Percentiles rank a stretch among this genome's conserved stretches.
Evolutionary conservation across 2,888 invertebrate species (phyloP).

Genomic region (Odontomyia ornata): DNA sequence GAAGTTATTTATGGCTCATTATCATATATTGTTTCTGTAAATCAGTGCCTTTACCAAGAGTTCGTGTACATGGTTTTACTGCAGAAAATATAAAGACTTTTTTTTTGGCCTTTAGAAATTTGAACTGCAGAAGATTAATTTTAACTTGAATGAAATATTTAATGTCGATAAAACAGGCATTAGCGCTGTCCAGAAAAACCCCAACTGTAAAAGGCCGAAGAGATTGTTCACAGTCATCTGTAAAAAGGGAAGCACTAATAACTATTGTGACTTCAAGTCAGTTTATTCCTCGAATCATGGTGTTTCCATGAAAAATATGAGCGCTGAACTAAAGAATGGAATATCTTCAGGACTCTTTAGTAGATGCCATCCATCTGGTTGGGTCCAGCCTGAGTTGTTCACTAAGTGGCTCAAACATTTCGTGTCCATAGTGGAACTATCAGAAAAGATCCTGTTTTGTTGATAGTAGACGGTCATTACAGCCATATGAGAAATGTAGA

Average conservation of each 20-base stretch:
- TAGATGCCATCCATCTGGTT: neutral
- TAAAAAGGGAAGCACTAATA: neutral
- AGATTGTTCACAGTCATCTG: neutral
- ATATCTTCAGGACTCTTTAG: neutral
- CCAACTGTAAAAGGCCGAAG: neutral
- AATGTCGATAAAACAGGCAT: neutral
- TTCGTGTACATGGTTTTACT: too few species aligned
- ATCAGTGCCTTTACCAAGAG: too few species aligned
- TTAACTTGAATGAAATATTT: neutral
- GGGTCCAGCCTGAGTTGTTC: neutral
- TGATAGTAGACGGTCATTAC: neutral
- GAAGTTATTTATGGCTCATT: too few species aligned
- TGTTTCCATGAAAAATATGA: neutral
- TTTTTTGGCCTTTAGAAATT: neutral
- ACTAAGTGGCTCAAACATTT: neutral
- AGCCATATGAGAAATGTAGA: too few species aligned
- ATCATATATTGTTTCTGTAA: too few species aligned
- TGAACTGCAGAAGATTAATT: neutral
- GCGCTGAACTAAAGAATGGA: neutral
- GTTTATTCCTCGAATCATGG: neutral
- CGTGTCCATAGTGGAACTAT: neutral
- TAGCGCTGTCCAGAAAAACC: neutral
- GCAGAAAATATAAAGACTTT: too few species aligned
- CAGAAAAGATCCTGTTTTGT: neutral
- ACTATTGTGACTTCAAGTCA: neutral